Conservation (phyloP, 2,113 vertebrate genomes). For the Bubo scandiacus region DNA sequence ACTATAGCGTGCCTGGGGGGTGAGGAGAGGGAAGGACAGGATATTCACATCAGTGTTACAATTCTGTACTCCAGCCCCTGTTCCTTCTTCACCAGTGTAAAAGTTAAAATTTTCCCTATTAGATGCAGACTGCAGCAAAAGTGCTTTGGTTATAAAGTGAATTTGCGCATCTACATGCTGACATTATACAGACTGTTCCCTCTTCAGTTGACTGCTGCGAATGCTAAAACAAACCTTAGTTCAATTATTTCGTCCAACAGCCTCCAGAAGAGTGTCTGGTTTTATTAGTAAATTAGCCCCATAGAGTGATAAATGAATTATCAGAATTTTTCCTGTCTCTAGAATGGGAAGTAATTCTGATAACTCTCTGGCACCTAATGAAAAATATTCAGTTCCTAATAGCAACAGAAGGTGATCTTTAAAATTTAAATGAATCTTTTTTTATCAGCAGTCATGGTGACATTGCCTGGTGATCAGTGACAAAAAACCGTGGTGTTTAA, state of each 20-base stretch:
- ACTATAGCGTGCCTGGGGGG: not conserved
- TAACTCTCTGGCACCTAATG: not conserved
- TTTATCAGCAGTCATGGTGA: constrained; percentile 15
- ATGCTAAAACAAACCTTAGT: not conserved
- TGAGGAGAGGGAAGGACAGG: not conserved
- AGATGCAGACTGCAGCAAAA: not conserved
- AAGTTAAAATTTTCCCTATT: not conserved
- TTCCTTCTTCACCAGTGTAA: not conserved
- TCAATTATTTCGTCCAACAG: not conserved
- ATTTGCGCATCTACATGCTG: not conserved
- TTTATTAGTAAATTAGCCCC: constrained; percentile 34
- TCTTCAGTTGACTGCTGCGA: not conserved
- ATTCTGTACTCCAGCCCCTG: not conserved
- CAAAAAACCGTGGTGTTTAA: constrained; percentile 15
- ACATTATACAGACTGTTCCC: not conserved
- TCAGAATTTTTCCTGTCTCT: not conserved
- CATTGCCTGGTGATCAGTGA: constrained; percentile 3
- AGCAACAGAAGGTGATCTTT: constrained; percentile 40
- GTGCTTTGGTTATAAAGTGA: not conserved
- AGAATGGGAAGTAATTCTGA: not conserved
- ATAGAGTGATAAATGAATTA: not conserved
- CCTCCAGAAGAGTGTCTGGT: not conserved
- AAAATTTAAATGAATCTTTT: constrained; percentile 44
- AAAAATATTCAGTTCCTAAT: constrained; percentile 49
- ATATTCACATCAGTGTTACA: not conserved